A percentile compares a stretch with the other conserved stretches of the same genome.
Evolutionary conservation across 2,888 invertebrate genomes (phyloP).

Genomic region (Diloba caeruleocephala): DNA sequence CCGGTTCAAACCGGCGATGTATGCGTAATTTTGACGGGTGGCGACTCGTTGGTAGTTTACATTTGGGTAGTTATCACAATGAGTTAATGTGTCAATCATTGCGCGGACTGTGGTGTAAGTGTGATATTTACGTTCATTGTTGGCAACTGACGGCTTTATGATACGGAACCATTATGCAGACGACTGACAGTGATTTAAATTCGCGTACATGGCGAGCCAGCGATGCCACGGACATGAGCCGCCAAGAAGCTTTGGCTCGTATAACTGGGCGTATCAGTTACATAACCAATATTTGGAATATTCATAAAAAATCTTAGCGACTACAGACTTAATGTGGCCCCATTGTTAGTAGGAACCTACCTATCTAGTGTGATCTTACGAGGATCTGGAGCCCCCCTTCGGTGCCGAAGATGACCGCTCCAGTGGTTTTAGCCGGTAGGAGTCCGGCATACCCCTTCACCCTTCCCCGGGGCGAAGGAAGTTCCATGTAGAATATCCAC

Average conservation of each 20-base stretch:
- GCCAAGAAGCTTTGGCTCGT: slow-evolving; percentile 51
- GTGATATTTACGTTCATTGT: slow-evolving; percentile 70
- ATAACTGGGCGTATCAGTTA: slow-evolving; percentile 39
- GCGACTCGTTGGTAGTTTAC: slow-evolving; percentile 26
- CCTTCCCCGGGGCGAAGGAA: too few relatives aligned
- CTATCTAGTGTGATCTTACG: too few relatives aligned
- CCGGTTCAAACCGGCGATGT: slow-evolving; percentile 53
- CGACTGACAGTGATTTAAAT: slow-evolving; percentile 55
- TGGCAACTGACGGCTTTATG: slow-evolving; percentile 57
- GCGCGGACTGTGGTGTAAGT: slow-evolving; percentile 53
- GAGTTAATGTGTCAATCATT: slow-evolving; percentile 60
- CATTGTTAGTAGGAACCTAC: slow-evolving; percentile 18
- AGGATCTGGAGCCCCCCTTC: too few relatives aligned
- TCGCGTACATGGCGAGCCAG: slow-evolving; percentile 48
- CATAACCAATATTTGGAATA: slow-evolving; percentile 42
- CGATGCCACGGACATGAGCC: slow-evolving; percentile 47
- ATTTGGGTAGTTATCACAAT: slow-evolving; percentile 48
- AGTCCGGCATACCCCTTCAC: too few relatives aligned
- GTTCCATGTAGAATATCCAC: too few relatives aligned
- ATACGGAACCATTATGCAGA: slow-evolving; percentile 53
- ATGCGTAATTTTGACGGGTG: slow-evolving; percentile 44
- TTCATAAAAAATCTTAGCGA: slow-evolving; percentile 31
- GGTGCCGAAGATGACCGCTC: too few relatives aligned
- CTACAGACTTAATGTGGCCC: slow-evolving; percentile 22
- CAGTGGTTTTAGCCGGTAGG: too few relatives aligned